Percentiles rank a stretch among this genome's conserved stretches.
These are phyloP conservation scores for Leptura quadrifasciata DNA, from an alignment of 2,888 invertebrate genomes.

Conservation along the genomic window DNA sequence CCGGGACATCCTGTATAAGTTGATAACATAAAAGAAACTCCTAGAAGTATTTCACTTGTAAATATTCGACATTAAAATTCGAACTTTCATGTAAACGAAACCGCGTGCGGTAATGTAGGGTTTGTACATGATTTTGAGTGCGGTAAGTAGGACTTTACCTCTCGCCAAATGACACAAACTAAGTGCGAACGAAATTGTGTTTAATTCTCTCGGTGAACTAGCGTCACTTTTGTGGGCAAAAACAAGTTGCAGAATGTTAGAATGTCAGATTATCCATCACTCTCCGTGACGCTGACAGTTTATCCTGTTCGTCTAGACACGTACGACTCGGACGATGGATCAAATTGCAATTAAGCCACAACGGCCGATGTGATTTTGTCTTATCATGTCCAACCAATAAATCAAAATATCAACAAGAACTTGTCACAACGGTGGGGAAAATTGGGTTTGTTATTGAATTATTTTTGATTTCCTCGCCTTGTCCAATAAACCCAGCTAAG, in stretches of 20 bases:
- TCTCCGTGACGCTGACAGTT: conserved; percentile 39
- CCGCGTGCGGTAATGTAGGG: no score
- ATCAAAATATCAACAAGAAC: conserved; percentile 26
- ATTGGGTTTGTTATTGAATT: conserved; percentile 29
- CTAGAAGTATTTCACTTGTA: no score
- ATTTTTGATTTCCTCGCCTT: conserved; percentile 6
- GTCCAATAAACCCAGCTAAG: neutral
- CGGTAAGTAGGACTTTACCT: no score
- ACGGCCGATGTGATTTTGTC: conserved; percentile 25
- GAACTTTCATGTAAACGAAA: no score
- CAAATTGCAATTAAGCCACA: conserved; percentile 41
- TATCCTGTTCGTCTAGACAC: conserved; percentile 38
- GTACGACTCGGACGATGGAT: conserved; percentile 29
- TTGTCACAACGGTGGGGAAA: neutral
- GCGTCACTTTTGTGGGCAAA: conserved; percentile 39
- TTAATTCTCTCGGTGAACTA: conserved; percentile 31
- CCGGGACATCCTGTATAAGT: no score
- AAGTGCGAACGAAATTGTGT: conserved; percentile 1
- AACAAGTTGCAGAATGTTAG: conserved; percentile 46
- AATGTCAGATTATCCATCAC: conserved; percentile 47
- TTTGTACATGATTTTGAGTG: no score
- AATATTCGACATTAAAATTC: no score
- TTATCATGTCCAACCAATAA: conserved; percentile 26
- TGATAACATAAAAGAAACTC: no score
- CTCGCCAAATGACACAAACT: neutral